Evolutionary conservation across 2,888 invertebrate species (phyloP), one percentile per base, ranked within the genome.

Genomic region (Cephalotes varians): DNA sequence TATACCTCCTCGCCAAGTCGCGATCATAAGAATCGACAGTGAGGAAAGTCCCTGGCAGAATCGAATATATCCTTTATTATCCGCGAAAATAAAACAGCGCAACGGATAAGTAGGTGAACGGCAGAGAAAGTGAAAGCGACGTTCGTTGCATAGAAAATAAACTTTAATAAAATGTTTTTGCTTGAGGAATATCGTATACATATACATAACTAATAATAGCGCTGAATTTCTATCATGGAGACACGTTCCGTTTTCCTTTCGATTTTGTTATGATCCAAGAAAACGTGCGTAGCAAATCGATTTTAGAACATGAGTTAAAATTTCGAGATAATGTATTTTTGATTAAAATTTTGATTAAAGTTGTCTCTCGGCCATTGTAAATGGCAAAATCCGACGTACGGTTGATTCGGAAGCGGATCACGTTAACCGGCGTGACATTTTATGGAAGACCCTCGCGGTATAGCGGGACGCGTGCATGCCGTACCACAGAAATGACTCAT

Each of bases 401-500:
- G 25, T 5, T 51, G 21, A 77, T 77, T 77, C 31, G 72, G 54
- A 72, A 72, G 77, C 77, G 44, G 56, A 44, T 72, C 77, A 79
- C 73, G 85, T 89, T 83, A 81, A 85, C 83, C 87, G 87, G 56
- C 64, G 72, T 37, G 62, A 28, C 81, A 76, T 76, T 81, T 83
- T 80, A 60, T 40, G 44, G 44, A 81, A 77, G 81, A 65, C 18
- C 37, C 65, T 65, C 40, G 71, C n/a, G 54, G 21, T 28, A 15
- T 10, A 15, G 60, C 62, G 58, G 49, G 15, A 37, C 31, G 67
- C 31, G n/a, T 31, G 58, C 21, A 18, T 62, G 73, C 54, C 72
- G 79, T 84, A 83, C 49, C 71, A 81, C 84, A 87, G 86, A 91
- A 93, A 92, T 94, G 93, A 93, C 90, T 93, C 93, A 93, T 88